Conservation (phyloP, 2,113 vertebrate species). For the Sinocyclocheilus anshuiensis region DNA sequence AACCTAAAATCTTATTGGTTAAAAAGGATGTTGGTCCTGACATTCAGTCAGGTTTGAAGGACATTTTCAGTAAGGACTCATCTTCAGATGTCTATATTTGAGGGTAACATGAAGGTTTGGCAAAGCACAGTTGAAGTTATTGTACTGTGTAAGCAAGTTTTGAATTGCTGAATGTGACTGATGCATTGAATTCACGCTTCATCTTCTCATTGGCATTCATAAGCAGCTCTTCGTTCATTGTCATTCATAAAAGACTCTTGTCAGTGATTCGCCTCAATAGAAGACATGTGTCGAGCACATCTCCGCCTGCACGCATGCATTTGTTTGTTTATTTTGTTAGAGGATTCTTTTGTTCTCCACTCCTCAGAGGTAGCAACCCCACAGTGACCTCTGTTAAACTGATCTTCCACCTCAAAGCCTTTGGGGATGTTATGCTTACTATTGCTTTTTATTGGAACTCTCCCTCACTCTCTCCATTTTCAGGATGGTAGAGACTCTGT, state of each 20-base stretch:
- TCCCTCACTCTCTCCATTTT: conserved; percentile 52
- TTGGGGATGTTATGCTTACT: conserved; percentile 45
- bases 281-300: conserved; percentile 35
- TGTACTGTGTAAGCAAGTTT: not conserved
- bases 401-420: conserved; percentile 45
- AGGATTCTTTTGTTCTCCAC: not conserved
- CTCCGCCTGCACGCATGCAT: not conserved
- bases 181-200: not conserved
- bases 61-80: not conserved
- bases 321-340: not conserved
- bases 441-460: conserved; percentile 18
- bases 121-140: not conserved
- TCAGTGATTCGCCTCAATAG: conserved; percentile 15
- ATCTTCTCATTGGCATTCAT: conserved; percentile 35
- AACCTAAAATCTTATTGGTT: not conserved
- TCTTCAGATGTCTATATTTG: not conserved
- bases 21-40: not conserved
- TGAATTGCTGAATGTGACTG: not conserved
- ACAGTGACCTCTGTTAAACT: conserved; percentile 57
- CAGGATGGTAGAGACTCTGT: conserved; percentile 56
- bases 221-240: not conserved
- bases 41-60: not conserved
- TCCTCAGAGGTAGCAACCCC: conserved; percentile 35
- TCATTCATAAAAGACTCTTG: conserved; percentile 23
- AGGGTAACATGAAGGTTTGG: not conserved